These are phyloP conservation scores for Meiosimyza decipiens DNA, from an alignment of 2,888 invertebrate species.

Conservation along the genomic window DNA sequence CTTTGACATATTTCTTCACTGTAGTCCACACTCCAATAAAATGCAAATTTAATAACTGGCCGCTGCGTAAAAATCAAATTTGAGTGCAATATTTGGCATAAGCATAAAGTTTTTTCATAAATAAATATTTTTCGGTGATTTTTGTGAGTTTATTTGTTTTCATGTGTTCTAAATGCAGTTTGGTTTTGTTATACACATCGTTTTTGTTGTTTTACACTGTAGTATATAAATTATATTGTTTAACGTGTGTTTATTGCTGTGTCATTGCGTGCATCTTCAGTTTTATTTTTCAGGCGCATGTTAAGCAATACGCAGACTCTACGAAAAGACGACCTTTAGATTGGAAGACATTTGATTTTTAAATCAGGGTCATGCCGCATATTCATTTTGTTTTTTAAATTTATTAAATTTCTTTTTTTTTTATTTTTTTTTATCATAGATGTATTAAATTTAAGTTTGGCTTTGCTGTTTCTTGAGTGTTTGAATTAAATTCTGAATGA, in stretches of 20 bases:
- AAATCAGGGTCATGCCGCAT: constrained; percentile 67
- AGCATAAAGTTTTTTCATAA: no score
- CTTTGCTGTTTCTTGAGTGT: not conserved
- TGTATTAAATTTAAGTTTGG: not conserved
- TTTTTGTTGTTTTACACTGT: not conserved
- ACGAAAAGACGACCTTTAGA: constrained; percentile 66
- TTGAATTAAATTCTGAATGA: not conserved
- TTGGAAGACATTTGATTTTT: constrained; percentile 68
- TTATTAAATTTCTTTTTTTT: constrained; percentile 39
- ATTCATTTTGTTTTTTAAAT: constrained; percentile 48
- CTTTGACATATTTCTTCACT: no score
- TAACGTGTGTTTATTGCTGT: not conserved
- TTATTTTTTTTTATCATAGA: constrained; percentile 39
- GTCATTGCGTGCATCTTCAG: constrained; percentile 26
- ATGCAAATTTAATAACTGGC: no score
- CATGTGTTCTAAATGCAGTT: constrained; percentile 38
- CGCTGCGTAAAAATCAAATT: no score
- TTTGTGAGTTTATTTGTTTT: constrained; percentile 16
- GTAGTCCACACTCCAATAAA: no score
- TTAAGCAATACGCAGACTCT: constrained; percentile 60
- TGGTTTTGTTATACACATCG: not conserved
- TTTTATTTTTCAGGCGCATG: constrained; percentile 10
- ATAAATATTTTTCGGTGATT: not conserved
- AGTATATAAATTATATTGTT: no score
- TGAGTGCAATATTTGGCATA: no score